Conservation (phyloP, 1,140 invertebrate genomes). For the Samia ricini region DNA sequence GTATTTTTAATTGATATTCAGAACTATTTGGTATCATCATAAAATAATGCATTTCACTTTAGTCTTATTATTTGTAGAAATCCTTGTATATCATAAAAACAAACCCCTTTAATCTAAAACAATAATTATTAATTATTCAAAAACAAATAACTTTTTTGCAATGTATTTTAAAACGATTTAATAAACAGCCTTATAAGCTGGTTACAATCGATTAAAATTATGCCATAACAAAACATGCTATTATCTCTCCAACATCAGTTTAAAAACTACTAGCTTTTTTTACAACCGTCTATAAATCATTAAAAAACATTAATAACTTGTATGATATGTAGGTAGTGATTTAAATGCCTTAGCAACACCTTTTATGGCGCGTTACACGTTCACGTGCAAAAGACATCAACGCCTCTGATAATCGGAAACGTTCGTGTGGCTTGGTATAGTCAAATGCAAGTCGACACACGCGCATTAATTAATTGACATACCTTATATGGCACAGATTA, state of each 20-base stretch:
- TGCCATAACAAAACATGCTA: neutral
- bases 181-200: neutral
- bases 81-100: too few relatives aligned
- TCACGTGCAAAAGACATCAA: conserved; percentile 53
- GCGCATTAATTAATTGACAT: conserved; percentile 34
- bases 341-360: neutral
- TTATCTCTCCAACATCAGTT: neutral
- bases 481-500: conserved; percentile 24
- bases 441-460: conserved; percentile 32
- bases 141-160: neutral
- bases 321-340: neutral
- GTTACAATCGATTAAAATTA: conserved; percentile 4
- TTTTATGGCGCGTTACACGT: conserved; percentile 6
- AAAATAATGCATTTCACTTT: too few relatives aligned
- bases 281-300: conserved; percentile 3
- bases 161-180: neutral
- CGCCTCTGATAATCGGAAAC: conserved; percentile 34
- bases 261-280: neutral
- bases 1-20: too few relatives aligned
- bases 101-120: too few relatives aligned
- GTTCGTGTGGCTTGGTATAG: conserved; percentile 15
- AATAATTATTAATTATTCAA: too few relatives aligned
- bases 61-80: too few relatives aligned
- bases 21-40: too few relatives aligned
- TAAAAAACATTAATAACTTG: neutral